A percentile compares a stretch with the other conserved stretches of the same genome.
phyloP scores from a whole-genome alignment of 1,140 invertebrate species.

The Latrodectus geometricus region DNA sequence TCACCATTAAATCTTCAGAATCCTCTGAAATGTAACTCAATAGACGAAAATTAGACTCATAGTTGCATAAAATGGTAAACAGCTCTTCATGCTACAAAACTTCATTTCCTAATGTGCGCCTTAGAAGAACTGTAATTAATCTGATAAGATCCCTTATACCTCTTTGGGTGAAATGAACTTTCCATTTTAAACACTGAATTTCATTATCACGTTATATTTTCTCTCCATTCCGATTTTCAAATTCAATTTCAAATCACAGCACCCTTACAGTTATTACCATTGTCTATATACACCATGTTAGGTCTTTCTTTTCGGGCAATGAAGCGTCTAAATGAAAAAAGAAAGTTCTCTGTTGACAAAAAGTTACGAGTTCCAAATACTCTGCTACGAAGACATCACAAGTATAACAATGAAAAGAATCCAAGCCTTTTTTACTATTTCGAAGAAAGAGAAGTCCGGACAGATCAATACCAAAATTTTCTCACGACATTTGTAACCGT shows the following conservation, averaged over 20 bases:
- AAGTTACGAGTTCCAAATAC: too few relatives aligned
- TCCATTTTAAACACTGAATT: background rate
- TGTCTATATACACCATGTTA: background rate
- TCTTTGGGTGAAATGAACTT: background rate
- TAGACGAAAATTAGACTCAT: background rate
- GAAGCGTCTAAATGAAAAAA: too few relatives aligned
- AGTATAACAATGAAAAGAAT: too few relatives aligned
- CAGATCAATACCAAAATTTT: too few relatives aligned
- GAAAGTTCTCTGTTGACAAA: too few relatives aligned
- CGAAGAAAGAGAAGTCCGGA: background rate
- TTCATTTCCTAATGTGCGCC: too few relatives aligned
- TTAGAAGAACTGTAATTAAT: too few relatives aligned
- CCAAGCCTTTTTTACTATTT: too few relatives aligned
- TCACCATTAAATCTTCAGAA: background rate
- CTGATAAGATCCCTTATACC: background rate
- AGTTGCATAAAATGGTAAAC: background rate
- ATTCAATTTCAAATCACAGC: background rate
- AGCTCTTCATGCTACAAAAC: too few relatives aligned
- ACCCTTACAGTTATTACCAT: background rate
- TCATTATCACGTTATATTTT: background rate
- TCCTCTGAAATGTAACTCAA: slow-evolving; percentile 2
- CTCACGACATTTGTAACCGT: too few relatives aligned
- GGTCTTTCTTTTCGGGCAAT: slow-evolving; percentile 12
- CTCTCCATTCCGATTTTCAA: background rate
- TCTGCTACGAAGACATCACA: too few relatives aligned